A percentile compares a stretch with the other conserved stretches of the same genome.
Conservation (phyloP, 1,140 invertebrate species). For the Lethrus apterus region DNA sequence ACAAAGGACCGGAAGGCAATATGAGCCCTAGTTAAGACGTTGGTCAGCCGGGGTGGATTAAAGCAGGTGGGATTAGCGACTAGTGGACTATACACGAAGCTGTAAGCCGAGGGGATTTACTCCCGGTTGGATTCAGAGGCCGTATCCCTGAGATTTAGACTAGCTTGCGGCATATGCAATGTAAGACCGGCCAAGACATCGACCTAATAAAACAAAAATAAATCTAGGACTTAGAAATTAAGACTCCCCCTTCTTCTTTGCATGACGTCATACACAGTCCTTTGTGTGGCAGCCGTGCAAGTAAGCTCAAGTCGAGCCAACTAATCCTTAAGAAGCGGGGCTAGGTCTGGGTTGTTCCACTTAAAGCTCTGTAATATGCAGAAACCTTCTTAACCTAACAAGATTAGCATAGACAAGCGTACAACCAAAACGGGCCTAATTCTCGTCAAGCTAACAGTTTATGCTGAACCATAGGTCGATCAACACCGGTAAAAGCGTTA, state of each 20-base stretch:
- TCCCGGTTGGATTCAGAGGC: slow-evolving; percentile 34
- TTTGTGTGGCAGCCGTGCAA: slow-evolving; percentile 31
- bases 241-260: slow-evolving; percentile 17
- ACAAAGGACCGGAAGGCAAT: slow-evolving; percentile 41
- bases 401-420: slow-evolving; percentile 54
- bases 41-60: slow-evolving; percentile 42
- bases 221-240: slow-evolving; percentile 33
- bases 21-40: slow-evolving; percentile 42
- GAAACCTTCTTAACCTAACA: slow-evolving; percentile 62
- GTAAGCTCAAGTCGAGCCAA: slow-evolving; percentile 36
- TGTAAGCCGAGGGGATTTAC: slow-evolving; percentile 41
- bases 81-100: slow-evolving; percentile 41
- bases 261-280: slow-evolving; percentile 24
- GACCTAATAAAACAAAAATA: slow-evolving; percentile 39
- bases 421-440: slow-evolving; percentile 31
- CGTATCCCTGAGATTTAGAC: slow-evolving; percentile 37
- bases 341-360: slow-evolving; percentile 31
- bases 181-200: slow-evolving; percentile 30
- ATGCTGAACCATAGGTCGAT: background rate
- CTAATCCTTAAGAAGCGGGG: slow-evolving; percentile 54
- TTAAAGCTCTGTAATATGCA: slow-evolving; percentile 56
- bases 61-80: slow-evolving; percentile 40
- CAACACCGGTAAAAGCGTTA: slow-evolving; percentile 3
- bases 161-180: slow-evolving; percentile 37
- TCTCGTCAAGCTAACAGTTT: background rate